Conservation (phyloP, 1,140 invertebrate species). For the Lethrus apterus region DNA sequence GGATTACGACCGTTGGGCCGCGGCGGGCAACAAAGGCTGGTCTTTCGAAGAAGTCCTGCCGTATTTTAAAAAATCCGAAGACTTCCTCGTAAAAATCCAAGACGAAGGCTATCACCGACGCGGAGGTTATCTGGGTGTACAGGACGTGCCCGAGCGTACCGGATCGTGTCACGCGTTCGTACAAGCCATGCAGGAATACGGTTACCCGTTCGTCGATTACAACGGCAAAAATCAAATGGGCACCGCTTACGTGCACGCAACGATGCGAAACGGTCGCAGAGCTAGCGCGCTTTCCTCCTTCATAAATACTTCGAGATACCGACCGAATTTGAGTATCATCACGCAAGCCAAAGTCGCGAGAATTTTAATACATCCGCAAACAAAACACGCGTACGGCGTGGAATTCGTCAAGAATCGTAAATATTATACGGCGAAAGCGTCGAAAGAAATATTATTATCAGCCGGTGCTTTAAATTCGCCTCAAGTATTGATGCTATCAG, state of each 20-base stretch:
- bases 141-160: slow-evolving; percentile 51
- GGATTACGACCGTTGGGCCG: slow-evolving; percentile 60
- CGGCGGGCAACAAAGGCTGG: slow-evolving; percentile 61
- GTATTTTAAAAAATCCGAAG: slow-evolving; percentile 53
- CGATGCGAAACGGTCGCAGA: slow-evolving; percentile 65
- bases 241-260: slow-evolving; percentile 83
- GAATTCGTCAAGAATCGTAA: slow-evolving; percentile 49
- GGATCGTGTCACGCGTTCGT: slow-evolving; percentile 57
- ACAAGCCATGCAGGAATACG: slow-evolving; percentile 66
- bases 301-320: slow-evolving; percentile 64
- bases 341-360: slow-evolving; percentile 74
- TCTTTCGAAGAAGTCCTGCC: slow-evolving; percentile 64
- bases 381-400: slow-evolving; percentile 56
- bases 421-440: slow-evolving; percentile 42
- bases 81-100: slow-evolving; percentile 12
- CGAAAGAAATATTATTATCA: slow-evolving; percentile 59
- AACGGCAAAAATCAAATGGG: slow-evolving; percentile 85
- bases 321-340: slow-evolving; percentile 81
- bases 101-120: slow-evolving; percentile 49
- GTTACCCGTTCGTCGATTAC: slow-evolving; percentile 64
- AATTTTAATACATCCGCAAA: slow-evolving; percentile 67
- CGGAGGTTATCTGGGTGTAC: slow-evolving; percentile 39
- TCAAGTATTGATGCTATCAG: slow-evolving; percentile 73
- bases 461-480: slow-evolving; percentile 72
- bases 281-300: slow-evolving; percentile 88